Base-by-base conservation (phyloP, 53 echinoderm and acorn worm species). In the Stichopus horrens region DNA sequence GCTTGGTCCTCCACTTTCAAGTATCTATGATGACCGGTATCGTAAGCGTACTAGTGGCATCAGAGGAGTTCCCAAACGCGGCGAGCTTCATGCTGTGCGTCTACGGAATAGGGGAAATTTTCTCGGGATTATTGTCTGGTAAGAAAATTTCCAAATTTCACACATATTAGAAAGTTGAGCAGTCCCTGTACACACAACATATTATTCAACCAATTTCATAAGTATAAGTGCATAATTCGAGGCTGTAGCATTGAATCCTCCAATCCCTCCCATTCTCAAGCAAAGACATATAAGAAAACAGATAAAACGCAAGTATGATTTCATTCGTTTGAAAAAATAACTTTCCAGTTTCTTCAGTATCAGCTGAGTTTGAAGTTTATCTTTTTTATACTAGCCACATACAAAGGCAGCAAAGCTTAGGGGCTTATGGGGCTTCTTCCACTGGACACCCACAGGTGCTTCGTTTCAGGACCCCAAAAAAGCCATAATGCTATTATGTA, bases 41-140 rank as follows among this genome's bases (percentile, higher is more conserved):
- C 4, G 13, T 85, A 3, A 11, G 18, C 4, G 10, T 66, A 2
- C 4, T 85, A 5, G 85, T 85, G 7, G n/a, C 9, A 65, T 13
- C 60, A 8, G 85, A 68, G 7, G 71, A 16, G 5, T 85, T 85
- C 58, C 65, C 85, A 11, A 23, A 85, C 58, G 85, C 85, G 5
- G 22, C 52, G 3, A 67, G 63, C 13, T 58, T 67, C 7, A 37
- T 65, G 51, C 67, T 65, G 2, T 85, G 63, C 22, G 4, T 85
- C 67, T 85, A 37, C 66, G 85, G 85, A 52, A 4, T 66, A 23
- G 85, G 85, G 5, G 85, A 85, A 85, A 85, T 85, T 11, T 51
- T 21, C 11, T 67, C 85, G 20, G 85, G 85, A 63, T 23, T 59
- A 10, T 52, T 85, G 23, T 85, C 85, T 21, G 85, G 85, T 85